Evolutionary conservation across 2,888 invertebrate species (phyloP).

Genomic region (Tenthredo amoena): DNA sequence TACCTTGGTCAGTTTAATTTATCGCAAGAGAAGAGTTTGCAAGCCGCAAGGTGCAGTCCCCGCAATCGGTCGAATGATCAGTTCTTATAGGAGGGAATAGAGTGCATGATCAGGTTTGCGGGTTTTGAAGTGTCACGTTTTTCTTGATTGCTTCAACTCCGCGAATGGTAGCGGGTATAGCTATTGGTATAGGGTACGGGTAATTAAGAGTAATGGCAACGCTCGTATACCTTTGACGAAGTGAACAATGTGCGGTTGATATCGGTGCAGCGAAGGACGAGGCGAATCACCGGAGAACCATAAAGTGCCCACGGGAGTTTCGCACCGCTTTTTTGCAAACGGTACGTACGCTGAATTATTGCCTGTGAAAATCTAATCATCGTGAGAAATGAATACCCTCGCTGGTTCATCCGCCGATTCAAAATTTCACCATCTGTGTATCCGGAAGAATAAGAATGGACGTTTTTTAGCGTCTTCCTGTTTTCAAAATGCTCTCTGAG

Average conservation of each 20-base stretch:
- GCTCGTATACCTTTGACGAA: conserved; percentile 71
- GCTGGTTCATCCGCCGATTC: background rate
- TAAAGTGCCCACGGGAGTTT: conserved; percentile 22
- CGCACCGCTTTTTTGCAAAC: background rate
- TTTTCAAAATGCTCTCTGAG: background rate
- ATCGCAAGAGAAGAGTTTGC: background rate
- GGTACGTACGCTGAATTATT: conserved; percentile 12
- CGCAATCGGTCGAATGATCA: conserved; percentile 33
- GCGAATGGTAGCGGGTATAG: background rate
- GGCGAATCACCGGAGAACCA: background rate
- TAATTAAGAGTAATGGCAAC: conserved; percentile 73
- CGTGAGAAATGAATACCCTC: background rate
- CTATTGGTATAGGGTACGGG: conserved; percentile 51
- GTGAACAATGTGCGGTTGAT: conserved; percentile 71
- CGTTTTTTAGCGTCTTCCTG: background rate
- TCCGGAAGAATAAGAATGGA: background rate
- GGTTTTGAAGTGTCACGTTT: conserved; percentile 32
- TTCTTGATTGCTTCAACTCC: conserved; percentile 25
- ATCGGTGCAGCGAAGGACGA: conserved; percentile 56
- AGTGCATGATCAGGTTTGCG: conserved; percentile 32
- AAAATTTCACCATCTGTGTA: background rate
- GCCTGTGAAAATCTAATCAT: background rate
- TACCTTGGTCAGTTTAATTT: background rate
- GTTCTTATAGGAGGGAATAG: conserved; percentile 29
- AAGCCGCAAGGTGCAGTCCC: conserved; percentile 20